Evolutionary conservation across 2,113 vertebrate species (phyloP).

Genomic region (Pygoscelis adeliae): DNA sequence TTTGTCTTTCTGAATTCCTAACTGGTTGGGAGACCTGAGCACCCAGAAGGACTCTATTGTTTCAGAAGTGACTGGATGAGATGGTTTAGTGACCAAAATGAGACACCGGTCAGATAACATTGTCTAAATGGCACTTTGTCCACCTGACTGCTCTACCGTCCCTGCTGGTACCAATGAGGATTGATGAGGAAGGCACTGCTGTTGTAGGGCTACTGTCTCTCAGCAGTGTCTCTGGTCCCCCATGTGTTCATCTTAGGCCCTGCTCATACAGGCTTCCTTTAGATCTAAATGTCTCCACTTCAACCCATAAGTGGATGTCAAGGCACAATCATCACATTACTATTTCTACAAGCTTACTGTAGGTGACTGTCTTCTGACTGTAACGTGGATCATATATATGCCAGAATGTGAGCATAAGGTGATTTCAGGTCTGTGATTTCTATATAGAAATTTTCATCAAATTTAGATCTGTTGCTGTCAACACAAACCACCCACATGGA

Average conservation of each 20-base stretch:
- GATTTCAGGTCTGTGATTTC: constrained; percentile 15
- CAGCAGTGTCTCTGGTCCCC: neutral
- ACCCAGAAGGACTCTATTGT: neutral
- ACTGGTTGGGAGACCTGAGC: neutral
- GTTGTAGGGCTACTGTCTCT: neutral
- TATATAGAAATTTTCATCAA: neutral
- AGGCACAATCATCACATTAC: neutral
- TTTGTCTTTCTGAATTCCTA: neutral
- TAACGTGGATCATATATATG: neutral
- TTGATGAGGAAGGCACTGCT: neutral
- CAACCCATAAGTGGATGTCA: neutral
- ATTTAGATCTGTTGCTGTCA: constrained; percentile 24
- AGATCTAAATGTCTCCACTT: neutral
- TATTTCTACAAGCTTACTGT: neutral
- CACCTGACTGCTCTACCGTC: neutral
- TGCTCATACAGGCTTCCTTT: neutral
- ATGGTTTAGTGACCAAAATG: neutral
- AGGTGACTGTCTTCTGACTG: neutral
- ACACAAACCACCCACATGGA: constrained; percentile 25
- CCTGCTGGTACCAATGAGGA: neutral
- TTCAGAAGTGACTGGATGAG: neutral
- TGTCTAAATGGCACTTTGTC: neutral
- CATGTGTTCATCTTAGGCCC: neutral
- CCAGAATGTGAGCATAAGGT: neutral
- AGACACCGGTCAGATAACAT: fast-evolving